These are phyloP conservation scores for Ypsolopha sequella DNA, from an alignment of 2,888 invertebrate genomes.

Conservation along the genomic window DNA sequence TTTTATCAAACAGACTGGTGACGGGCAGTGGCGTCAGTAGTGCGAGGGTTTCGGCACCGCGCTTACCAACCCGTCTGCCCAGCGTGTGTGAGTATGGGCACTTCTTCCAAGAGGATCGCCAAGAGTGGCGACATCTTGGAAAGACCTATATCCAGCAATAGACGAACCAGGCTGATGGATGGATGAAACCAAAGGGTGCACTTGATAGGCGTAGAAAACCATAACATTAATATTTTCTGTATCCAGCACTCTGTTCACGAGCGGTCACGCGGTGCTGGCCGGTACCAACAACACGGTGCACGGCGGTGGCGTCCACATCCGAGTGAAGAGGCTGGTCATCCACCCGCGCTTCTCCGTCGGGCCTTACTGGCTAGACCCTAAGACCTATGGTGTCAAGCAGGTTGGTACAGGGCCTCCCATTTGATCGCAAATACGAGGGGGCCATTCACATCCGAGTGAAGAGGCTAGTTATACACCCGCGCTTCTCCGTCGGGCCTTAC, in stretches of 20 bases:
- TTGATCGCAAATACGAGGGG: conserved; percentile 17
- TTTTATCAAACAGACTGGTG: no score
- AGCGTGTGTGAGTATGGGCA: no score
- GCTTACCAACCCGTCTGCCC: no score
- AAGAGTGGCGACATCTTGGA: no score
- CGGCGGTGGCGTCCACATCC: conserved; percentile 26
- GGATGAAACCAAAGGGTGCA: no score
- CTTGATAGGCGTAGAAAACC: no score
- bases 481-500: conserved; percentile 55
- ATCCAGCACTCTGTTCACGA: conserved; percentile 37
- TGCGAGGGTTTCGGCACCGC: no score
- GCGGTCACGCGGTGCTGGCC: conserved; percentile 33
- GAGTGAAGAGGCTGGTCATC: conserved; percentile 41
- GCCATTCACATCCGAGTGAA: conserved; percentile 37
- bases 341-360: conserved; percentile 56
- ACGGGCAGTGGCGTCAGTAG: no score
- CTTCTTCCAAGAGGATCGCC: no score
- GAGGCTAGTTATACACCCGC: conserved; percentile 45
- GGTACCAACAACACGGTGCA: conserved; percentile 47
- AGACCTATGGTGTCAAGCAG: conserved; percentile 35
- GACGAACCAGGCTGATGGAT: no score
- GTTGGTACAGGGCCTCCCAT: conserved; percentile 13
- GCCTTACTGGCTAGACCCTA: conserved; percentile 53
- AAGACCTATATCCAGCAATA: no score
- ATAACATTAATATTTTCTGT: no score